A percentile compares a stretch with the other conserved stretches of the same genome.
Conservation (phyloP, 2,888 invertebrate genomes). For the Philereme vetulata region DNA sequence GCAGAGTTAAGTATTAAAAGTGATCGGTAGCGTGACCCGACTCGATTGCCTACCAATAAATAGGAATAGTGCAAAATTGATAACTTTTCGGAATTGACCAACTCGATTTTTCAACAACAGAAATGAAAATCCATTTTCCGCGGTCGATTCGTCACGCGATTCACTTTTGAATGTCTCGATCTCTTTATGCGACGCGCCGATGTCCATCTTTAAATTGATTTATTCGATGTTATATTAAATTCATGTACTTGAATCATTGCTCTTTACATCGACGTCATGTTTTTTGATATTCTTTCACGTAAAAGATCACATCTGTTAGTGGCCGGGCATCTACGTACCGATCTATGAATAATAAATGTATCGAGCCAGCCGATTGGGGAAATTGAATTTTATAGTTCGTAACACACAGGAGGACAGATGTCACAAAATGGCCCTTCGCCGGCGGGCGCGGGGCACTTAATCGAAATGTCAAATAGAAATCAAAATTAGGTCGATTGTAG, state of each 20-base stretch:
- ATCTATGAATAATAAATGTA: conserved; percentile 83
- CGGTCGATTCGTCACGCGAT: conserved; percentile 62
- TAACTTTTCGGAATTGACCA: conserved; percentile 53
- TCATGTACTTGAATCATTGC: conserved; percentile 67
- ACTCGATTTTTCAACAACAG: conserved; percentile 54
- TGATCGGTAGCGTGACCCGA: conserved; percentile 62
- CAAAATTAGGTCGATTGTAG: conserved; percentile 83
- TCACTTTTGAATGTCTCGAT: conserved; percentile 49
- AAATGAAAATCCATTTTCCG: conserved; percentile 58
- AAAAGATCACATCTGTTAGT: conserved; percentile 83
- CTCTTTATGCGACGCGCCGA: conserved; percentile 39
- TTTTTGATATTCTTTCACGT: conserved; percentile 80
- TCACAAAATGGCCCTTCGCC: conserved; percentile 78
- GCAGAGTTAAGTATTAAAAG: conserved; percentile 58
- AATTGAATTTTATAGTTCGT: conserved; percentile 84
- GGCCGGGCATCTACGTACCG: conserved; percentile 78
- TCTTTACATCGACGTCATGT: conserved; percentile 68
- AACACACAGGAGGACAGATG: conserved; percentile 83
- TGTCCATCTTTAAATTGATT: conserved; percentile 57
- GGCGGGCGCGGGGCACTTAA: conserved; percentile 71
- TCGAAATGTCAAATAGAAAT: conserved; percentile 83
- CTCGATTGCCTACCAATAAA: conserved; percentile 60
- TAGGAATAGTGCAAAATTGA: conserved; percentile 58
- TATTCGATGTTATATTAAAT: conserved; percentile 66
- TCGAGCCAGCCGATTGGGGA: conserved; percentile 81